Evolutionary conservation across 2,888 invertebrate genomes (phyloP), one percentile per base, ranked within the genome.

Genomic region (Anthrax anthrax): DNA sequence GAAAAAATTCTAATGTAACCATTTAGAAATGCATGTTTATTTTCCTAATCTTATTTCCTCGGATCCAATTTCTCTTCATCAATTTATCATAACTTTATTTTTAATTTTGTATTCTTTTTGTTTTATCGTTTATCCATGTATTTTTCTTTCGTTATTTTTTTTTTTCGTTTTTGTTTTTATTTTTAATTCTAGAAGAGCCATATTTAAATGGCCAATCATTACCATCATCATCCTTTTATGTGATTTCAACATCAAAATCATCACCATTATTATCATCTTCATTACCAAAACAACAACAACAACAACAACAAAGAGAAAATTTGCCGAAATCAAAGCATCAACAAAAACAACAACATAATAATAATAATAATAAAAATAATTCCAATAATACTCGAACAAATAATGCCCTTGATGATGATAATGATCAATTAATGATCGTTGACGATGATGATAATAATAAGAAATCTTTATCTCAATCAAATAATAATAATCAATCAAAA

Each of bases 181-280:
- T 53, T 54, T 50, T 41, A 48, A 51, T 55, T 58, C 47, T 58
- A 63, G 65, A 65, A 61, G 64, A 63, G 57, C 58, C 58, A 57
- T 59, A 57, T 57, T 59, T 59, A 54, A 63, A 61, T 55, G 57
- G 55, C 46, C 52, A 56, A 50, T 52, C 50, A 47, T 48, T 50
- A 48, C 46, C 55, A 43, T 52, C 56, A 12, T 27, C 23, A 47
- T 54, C 55, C 51, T 56, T 52, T 47, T 39, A 50, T 47, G 50
- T 57, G 54, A 53, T 56, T 38, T 57, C 55, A 45, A 54, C 54
- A 48, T 48, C 52, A 43, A 44, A 34, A 40, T 42, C 47, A 23
- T 23, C 23, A 23, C 8, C 23, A 23, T 23, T 8, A 23, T 23
- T 23, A 23, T 23, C 23, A 23, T 23, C 23, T 23, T 23, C 23